Percentiles rank a stretch among this genome's conserved stretches.
Evolutionary conservation across 2,113 vertebrate genomes (phyloP).

Genomic region (Pelobates fuscus): DNA sequence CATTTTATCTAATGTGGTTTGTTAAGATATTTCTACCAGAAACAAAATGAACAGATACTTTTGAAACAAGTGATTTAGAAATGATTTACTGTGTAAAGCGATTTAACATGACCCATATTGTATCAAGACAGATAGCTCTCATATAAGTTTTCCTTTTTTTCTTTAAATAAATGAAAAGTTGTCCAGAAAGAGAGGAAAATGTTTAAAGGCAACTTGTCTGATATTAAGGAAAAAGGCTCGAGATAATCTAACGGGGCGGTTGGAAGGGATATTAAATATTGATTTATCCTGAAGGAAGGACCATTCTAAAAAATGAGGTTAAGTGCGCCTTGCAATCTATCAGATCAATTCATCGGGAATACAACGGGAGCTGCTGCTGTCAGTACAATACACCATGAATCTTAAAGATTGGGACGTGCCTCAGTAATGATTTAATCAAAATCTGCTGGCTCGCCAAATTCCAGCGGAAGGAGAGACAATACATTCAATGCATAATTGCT

Average conservation of each 20-base stretch:
- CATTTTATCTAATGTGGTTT: neutral
- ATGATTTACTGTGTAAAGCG: constrained; percentile 56
- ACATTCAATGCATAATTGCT: constrained; percentile 42
- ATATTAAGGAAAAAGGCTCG: constrained; percentile 82
- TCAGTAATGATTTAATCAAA: constrained; percentile 47
- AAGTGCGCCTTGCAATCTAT: constrained; percentile 78
- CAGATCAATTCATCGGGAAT: constrained; percentile 83
- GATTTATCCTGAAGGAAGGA: constrained; percentile 82
- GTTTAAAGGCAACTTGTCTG: constrained; percentile 87
- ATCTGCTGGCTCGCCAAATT: constrained; percentile 51
- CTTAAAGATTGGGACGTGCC: constrained; percentile 55
- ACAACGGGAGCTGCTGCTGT: constrained; percentile 68
- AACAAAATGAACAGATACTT: neutral
- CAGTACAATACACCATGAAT: constrained; percentile 61
- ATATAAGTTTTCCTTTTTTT: constrained; percentile 6
- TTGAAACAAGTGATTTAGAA: constrained; percentile 49
- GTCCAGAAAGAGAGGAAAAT: constrained; percentile 58
- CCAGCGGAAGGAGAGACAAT: constrained; percentile 48
- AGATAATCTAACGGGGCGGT: constrained; percentile 79
- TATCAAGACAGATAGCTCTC: constrained; percentile 58
- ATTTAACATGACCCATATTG: constrained; percentile 50
- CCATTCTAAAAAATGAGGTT: constrained; percentile 71
- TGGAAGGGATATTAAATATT: constrained; percentile 87
- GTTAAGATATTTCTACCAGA: neutral
- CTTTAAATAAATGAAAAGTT: constrained; percentile 58